Percentiles rank a stretch among this genome's conserved stretches.
Evolutionary conservation across 1,140 invertebrate genomes (phyloP).

Genomic region (Pristionchus pacificus): DNA sequence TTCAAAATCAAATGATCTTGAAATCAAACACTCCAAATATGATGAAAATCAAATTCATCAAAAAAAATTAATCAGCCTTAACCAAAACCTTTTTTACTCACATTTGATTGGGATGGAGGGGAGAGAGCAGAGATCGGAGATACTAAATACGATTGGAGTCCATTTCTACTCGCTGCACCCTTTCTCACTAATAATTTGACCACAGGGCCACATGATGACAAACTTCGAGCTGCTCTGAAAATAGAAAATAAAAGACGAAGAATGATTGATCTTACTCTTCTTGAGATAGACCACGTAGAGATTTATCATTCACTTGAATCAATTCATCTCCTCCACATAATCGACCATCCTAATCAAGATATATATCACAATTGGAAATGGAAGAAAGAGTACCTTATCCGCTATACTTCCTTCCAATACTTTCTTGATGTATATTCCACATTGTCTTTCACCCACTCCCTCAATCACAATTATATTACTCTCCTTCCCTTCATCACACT

Average conservation of each 20-base stretch:
- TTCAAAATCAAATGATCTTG: no score
- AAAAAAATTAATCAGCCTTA: no score
- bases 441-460: slow-evolving; percentile 42
- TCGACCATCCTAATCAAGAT: slow-evolving; percentile 71
- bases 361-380: not conserved
- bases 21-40: no score
- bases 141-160: slow-evolving; percentile 62
- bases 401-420: slow-evolving; percentile 58
- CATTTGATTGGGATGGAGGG: slow-evolving; percentile 17
- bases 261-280: slow-evolving; percentile 69
- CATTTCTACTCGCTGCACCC: slow-evolving; percentile 92
- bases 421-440: slow-evolving; percentile 56
- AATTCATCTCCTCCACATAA: slow-evolving; percentile 94
- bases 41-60: no score
- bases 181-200: slow-evolving; percentile 93
- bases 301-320: slow-evolving; percentile 91
- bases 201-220: slow-evolving; percentile 84
- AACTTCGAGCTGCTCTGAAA: slow-evolving; percentile 84
- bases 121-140: not conserved
- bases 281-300: slow-evolving; percentile 90
- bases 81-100: no score
- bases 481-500: not conserved
- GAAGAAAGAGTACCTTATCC: slow-evolving; percentile 29
- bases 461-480: slow-evolving; percentile 22
- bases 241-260: not conserved